A percentile compares a stretch with the other conserved stretches of the same genome.
These are phyloP conservation scores for Apotomis betuletana DNA, from an alignment of 2,888 invertebrate species.

Conservation along the genomic window DNA sequence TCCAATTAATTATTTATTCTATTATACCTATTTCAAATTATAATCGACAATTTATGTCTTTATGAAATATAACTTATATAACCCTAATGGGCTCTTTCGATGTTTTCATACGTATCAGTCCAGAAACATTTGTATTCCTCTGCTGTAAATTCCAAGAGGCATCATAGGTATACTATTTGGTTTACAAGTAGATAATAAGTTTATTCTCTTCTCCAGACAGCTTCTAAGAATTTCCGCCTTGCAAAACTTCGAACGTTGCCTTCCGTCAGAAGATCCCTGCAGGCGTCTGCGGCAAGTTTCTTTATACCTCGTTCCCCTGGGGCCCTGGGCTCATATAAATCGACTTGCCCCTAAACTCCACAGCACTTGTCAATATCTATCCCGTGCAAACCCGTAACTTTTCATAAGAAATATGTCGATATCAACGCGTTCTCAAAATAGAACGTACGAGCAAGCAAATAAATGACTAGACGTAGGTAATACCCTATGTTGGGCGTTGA, in stretches of 20 bases:
- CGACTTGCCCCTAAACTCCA: not conserved
- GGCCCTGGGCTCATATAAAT: conserved; percentile 21
- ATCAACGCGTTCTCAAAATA: not conserved
- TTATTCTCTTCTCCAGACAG: conserved; percentile 24
- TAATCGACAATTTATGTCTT: too few relatives aligned
- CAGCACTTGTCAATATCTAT: conserved; percentile 15
- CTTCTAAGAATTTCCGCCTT: conserved; percentile 24
- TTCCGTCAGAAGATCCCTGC: conserved; percentile 31
- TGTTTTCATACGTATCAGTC: too few relatives aligned
- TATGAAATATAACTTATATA: too few relatives aligned
- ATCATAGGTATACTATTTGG: not conserved
- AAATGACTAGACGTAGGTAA: too few relatives aligned
- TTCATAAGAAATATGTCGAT: not conserved
- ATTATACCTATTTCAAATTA: too few relatives aligned
- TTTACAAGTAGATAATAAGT: not conserved
- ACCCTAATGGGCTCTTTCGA: too few relatives aligned
- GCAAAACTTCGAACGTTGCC: conserved; percentile 22
- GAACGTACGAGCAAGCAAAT: too few relatives aligned
- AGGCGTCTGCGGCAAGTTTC: conserved; percentile 26
- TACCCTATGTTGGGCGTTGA: too few relatives aligned
- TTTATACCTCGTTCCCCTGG: conserved; percentile 20
- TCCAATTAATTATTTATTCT: too few relatives aligned
- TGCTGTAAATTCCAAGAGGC: too few relatives aligned
- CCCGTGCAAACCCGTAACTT: not conserved
- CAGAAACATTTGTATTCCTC: too few relatives aligned